A percentile compares a stretch with the other conserved stretches of the same genome.
phyloP scores from a whole-genome alignment of 2,888 invertebrate species.

The Mesorhabditis spiculigera region DNA sequence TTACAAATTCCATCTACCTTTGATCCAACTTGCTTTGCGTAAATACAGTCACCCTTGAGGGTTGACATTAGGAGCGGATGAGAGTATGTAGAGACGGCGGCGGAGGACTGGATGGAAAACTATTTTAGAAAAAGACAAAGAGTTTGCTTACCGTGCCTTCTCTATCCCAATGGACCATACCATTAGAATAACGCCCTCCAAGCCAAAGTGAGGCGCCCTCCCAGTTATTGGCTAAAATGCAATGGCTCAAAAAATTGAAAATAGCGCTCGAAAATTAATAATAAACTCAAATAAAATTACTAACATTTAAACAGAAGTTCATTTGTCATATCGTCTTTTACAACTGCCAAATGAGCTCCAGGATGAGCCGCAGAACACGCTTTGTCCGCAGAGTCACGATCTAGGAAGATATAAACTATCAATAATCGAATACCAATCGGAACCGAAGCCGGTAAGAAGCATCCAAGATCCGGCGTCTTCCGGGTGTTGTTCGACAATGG shows the following conservation, averaged over 20 bases:
- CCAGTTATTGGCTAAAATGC: neutral
- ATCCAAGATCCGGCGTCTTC: neutral
- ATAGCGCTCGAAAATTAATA: neutral
- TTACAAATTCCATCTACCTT: too few relatives aligned
- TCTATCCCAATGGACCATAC: neutral
- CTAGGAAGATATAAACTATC: neutral
- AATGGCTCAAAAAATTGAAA: neutral
- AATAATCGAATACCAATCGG: neutral
- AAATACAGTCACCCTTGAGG: too few relatives aligned
- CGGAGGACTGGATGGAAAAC: conserved; percentile 1
- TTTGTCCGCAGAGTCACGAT: neutral
- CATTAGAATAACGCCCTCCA: neutral
- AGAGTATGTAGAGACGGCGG: neutral
- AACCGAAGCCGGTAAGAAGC: neutral
- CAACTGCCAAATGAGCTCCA: neutral
- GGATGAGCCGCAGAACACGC: neutral
- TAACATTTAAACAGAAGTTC: neutral
- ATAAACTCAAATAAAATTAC: too few relatives aligned
- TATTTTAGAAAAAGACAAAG: neutral
- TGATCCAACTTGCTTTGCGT: too few relatives aligned
- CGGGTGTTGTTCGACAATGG: neutral
- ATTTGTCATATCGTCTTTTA: neutral
- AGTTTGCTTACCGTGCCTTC: neutral
- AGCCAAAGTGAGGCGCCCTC: neutral
- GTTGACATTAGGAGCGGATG: too few relatives aligned